Evolutionary conservation across 1,140 invertebrate species (phyloP).

Genomic region (Drosophila chauvacae): DNA sequence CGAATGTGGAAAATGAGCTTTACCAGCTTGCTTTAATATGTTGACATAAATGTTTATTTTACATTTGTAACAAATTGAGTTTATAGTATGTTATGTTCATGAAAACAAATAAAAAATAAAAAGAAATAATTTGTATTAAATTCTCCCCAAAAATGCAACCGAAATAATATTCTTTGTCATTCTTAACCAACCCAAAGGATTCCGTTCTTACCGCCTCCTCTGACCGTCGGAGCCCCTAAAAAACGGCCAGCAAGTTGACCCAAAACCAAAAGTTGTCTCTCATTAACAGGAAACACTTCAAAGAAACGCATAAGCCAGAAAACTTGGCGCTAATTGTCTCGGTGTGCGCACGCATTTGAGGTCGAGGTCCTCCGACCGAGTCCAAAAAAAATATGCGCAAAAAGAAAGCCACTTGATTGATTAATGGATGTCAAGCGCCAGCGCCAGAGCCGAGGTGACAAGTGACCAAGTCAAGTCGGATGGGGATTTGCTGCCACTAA

Average conservation of each 20-base stretch:
- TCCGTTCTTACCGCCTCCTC: not conserved
- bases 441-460: slow-evolving; percentile 67
- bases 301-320: slow-evolving; percentile 31
- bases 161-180: no score
- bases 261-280: slow-evolving; percentile 34
- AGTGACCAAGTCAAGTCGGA: slow-evolving; percentile 66
- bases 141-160: no score
- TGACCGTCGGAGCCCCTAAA: slow-evolving; percentile 10
- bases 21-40: not conserved
- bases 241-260: slow-evolving; percentile 21
- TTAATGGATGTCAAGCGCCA: slow-evolving; percentile 73
- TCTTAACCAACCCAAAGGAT: not conserved
- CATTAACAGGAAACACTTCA: slow-evolving; percentile 66
- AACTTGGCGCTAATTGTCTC: slow-evolving; percentile 66
- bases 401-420: slow-evolving; percentile 64
- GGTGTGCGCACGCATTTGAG: slow-evolving; percentile 20
- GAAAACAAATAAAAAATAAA: not conserved
- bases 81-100: not conserved
- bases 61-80: not conserved
- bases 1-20: not conserved
- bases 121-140: no score
- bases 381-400: slow-evolving; percentile 41
- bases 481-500: slow-evolving; percentile 59
- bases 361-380: slow-evolving; percentile 9
- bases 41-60: not conserved